Evolutionary conservation across 2,797 vertebrate genomes (phyloP).

Genomic region (Karalla daura): DNA sequence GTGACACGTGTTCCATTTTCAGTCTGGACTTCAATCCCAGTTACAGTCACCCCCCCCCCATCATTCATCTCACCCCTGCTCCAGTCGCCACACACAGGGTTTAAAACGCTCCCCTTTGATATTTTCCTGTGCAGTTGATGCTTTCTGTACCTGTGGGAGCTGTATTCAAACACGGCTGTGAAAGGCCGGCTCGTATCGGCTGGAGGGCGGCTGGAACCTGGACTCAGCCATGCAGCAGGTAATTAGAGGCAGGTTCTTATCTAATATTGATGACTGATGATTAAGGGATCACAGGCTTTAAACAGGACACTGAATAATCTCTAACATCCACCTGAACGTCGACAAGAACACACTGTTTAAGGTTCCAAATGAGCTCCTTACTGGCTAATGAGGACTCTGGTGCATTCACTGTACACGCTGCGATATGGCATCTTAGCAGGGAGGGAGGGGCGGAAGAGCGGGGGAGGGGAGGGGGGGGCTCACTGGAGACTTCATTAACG

Average conservation of each 20-base stretch:
- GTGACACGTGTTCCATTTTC: no score
- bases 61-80: no score
- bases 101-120: no score
- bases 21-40: no score
- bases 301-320: conserved; percentile 35
- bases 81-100: no score
- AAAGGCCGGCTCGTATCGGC: no score
- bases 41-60: no score
- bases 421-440: conserved; percentile 40
- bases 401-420: conserved; percentile 41
- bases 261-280: conserved; percentile 65
- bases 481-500: conserved; percentile 74
- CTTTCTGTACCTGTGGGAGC: no score
- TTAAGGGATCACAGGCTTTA: conserved; percentile 51
- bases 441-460: neutral
- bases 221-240: conserved; percentile 19
- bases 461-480: neutral
- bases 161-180: no score
- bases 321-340: conserved; percentile 37
- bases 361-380: conserved; percentile 43
- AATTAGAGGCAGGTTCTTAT: conserved; percentile 56
- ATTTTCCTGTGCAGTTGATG: no score
- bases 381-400: conserved; percentile 62
- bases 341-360: neutral
- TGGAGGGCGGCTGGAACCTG: conserved; percentile 23